phyloP scores from a whole-genome alignment of 2,797 vertebrate genomes.

The Antrozous pallidus region DNA sequence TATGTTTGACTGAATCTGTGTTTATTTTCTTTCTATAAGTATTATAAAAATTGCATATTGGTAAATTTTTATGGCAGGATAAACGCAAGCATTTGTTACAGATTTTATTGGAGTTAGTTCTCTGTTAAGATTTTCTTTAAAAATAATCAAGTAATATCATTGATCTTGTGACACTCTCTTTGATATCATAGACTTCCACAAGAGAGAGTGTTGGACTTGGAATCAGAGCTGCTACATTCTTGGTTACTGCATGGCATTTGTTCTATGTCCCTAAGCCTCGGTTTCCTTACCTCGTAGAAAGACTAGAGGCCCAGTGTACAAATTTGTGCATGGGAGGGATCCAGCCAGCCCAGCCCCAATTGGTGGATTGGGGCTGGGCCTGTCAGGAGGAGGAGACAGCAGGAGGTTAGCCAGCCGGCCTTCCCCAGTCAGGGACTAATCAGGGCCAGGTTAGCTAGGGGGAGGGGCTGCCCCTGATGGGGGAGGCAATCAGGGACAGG shows the following conservation, averaged over 20 bases:
- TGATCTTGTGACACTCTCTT: neutral
- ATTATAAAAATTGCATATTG: neutral
- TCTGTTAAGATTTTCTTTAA: neutral
- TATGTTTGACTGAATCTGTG: neutral
- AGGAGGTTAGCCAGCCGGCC: too few species aligned
- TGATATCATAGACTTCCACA: neutral
- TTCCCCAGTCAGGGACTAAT: too few species aligned
- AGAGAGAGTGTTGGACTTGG: neutral
- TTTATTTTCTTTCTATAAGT: slow-evolving; percentile 25
- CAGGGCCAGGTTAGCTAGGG: too few species aligned
- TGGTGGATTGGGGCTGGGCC: too few species aligned
- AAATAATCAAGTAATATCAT: neutral
- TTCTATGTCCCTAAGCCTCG: neutral
- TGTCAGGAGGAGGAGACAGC: too few species aligned
- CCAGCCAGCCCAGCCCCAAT: too few species aligned
- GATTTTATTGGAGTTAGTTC: neutral
- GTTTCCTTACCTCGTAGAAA: neutral
- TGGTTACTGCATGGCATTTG: neutral
- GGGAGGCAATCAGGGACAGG: too few species aligned
- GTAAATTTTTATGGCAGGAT: neutral
- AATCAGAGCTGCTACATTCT: neutral
- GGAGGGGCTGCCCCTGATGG: too few species aligned
- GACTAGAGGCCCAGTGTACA: too few species aligned
- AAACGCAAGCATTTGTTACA: neutral
- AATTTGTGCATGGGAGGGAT: too few species aligned